phyloP scores from a whole-genome alignment of 1,140 invertebrate genomes.

The Micrasema minimum region DNA sequence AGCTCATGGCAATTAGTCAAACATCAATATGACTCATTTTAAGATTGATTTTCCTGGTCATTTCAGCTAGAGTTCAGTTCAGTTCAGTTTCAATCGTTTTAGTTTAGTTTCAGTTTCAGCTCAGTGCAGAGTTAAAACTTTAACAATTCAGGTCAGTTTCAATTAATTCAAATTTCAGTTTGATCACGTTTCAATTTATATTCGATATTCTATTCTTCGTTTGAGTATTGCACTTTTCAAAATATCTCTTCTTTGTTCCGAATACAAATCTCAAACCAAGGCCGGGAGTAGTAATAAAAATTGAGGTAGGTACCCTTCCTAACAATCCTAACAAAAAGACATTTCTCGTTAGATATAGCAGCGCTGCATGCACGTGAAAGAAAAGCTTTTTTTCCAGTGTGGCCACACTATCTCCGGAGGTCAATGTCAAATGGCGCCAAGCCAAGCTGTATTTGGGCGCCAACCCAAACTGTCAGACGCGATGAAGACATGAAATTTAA shows the following conservation, averaged over 20 bases:
- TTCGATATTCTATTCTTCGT: too few relatives aligned
- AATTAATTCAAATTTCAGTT: too few relatives aligned
- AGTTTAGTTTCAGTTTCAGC: too few relatives aligned
- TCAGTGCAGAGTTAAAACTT: too few relatives aligned
- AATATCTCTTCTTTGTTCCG: neutral
- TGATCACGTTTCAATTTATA: too few relatives aligned
- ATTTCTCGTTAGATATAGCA: neutral
- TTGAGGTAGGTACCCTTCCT: neutral
- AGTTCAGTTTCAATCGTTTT: too few relatives aligned
- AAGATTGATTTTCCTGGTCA: too few relatives aligned
- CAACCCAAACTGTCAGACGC: neutral
- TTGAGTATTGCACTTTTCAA: too few relatives aligned
- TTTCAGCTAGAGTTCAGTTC: too few relatives aligned
- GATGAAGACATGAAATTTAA: neutral
- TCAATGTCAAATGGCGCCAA: slow-evolving; percentile 15
- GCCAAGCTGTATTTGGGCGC: slow-evolving; percentile 1
- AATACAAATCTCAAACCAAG: neutral
- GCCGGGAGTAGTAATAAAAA: neutral
- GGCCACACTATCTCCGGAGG: slow-evolving; percentile 5
- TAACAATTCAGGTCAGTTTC: too few relatives aligned
- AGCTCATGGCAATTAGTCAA: too few relatives aligned
- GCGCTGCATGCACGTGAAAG: neutral
- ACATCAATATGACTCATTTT: too few relatives aligned
- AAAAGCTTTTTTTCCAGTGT: neutral
- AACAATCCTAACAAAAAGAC: neutral